Conservation (phyloP, 2,113 vertebrate genomes). For the Oncorhynchus keta region DNA sequence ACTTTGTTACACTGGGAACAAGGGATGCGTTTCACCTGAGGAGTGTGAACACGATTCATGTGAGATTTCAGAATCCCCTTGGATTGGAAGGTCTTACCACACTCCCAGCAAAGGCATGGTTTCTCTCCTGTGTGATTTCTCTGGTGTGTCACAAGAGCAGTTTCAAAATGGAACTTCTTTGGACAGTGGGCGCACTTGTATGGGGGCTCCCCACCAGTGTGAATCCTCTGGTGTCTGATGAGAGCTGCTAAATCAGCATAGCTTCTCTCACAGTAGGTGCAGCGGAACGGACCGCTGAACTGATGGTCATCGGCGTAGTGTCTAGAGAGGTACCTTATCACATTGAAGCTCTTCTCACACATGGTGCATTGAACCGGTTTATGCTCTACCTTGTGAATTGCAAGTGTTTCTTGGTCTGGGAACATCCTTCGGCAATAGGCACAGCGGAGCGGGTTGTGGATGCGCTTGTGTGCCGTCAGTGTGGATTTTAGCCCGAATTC, state of each 20-base stretch:
- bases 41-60: neutral
- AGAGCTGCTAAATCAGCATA: neutral
- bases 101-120: constrained; percentile 4
- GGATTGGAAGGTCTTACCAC: neutral
- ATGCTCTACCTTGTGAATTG: neutral
- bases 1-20: neutral
- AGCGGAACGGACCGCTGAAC: neutral
- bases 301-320: constrained; percentile 6
- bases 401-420: neutral
- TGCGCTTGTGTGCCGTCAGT: constrained; percentile 1
- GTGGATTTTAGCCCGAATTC: constrained; percentile 12
- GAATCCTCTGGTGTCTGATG: constrained; percentile 8
- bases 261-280: neutral
- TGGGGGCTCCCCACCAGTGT: neutral
- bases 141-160: neutral
- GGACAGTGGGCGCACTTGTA: neutral
- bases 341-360: constrained; percentile 7
- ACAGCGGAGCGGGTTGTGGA: constrained; percentile 1
- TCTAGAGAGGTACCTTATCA: neutral
- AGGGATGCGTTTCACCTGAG: neutral
- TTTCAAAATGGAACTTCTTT: neutral
- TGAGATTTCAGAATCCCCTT: neutral
- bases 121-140: neutral
- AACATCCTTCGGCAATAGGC: neutral
- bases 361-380: constrained; percentile 5